Percentiles rank a stretch among this genome's conserved stretches.
phyloP scores from a whole-genome alignment of 35 echinoderm and acorn worm genomes.

The Chiridota heheva region DNA sequence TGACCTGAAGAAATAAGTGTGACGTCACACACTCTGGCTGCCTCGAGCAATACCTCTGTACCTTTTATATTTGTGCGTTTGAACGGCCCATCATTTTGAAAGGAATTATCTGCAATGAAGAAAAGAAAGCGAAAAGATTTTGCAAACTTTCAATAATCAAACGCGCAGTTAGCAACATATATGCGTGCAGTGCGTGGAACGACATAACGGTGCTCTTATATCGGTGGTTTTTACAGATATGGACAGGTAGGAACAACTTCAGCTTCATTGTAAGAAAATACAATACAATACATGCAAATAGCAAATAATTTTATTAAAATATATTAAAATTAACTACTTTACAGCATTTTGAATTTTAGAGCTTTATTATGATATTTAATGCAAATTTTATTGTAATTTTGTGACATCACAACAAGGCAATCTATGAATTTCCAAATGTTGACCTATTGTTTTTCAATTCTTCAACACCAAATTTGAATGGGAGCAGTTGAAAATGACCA shows the following conservation, averaged over 20 bases:
- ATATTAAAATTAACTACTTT: too few relatives aligned
- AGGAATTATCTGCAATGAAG: conserved; percentile 46
- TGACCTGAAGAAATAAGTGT: conserved; percentile 42
- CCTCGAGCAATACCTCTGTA: conserved; percentile 21
- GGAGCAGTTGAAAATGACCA: too few relatives aligned
- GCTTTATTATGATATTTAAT: too few relatives aligned
- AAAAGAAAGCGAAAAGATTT: too few relatives aligned
- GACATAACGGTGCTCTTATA: not conserved
- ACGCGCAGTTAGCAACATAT: not conserved
- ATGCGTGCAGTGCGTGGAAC: not conserved
- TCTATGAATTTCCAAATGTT: too few relatives aligned
- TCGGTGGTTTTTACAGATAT: not conserved
- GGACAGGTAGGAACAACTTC: not conserved
- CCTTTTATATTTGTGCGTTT: conserved; percentile 31
- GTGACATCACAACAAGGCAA: too few relatives aligned
- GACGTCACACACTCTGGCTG: conserved; percentile 26
- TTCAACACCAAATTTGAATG: too few relatives aligned
- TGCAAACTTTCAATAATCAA: too few relatives aligned
- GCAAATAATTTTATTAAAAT: not conserved
- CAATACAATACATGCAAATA: not conserved
- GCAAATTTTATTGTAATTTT: too few relatives aligned
- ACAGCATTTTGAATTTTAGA: too few relatives aligned
- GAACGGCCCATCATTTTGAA: conserved; percentile 31
- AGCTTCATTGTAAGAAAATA: not conserved
- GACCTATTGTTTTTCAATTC: too few relatives aligned